Conservation (phyloP, 2,888 invertebrate genomes). For the Gandaritis pyraliata region DNA sequence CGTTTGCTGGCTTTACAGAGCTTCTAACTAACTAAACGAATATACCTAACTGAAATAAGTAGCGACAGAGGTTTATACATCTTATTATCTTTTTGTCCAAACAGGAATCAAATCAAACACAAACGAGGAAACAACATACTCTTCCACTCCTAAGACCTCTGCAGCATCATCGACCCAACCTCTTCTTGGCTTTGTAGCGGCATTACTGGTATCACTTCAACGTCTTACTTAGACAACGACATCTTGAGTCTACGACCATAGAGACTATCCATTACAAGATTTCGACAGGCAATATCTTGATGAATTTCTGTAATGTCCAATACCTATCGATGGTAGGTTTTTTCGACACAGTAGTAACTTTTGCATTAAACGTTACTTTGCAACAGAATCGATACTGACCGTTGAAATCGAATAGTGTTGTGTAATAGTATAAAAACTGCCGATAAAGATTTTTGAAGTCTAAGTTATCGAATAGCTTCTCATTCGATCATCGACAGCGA, state of each 20-base stretch:
- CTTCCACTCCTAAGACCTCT: conserved; percentile 62
- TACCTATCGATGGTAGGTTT: conserved; percentile 6
- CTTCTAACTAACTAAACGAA: too few species aligned
- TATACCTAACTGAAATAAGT: too few species aligned
- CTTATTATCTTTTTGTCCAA: conserved; percentile 19
- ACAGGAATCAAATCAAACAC: conserved; percentile 40
- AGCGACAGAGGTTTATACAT: too few species aligned
- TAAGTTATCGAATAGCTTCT: conserved; percentile 6
- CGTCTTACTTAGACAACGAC: conserved; percentile 53
- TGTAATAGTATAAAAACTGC: conserved; percentile 12
- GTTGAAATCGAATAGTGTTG: conserved; percentile 17
- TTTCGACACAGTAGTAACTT: conserved; percentile 3
- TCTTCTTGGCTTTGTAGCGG: conserved; percentile 44
- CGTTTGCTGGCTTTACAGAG: too few species aligned
- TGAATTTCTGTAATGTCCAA: not conserved
- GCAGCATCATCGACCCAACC: conserved; percentile 46
- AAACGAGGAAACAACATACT: conserved; percentile 58
- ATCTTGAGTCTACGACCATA: not conserved
- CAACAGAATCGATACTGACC: conserved; percentile 6
- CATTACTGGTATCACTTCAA: conserved; percentile 46
- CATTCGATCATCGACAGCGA: not conserved
- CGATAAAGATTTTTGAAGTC: conserved; percentile 11
- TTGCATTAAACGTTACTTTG: too few species aligned
- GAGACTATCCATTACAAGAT: not conserved
- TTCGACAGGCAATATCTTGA: conserved; percentile 9